These are phyloP conservation scores for Aphaenogaster floridana DNA, from an alignment of 1,140 invertebrate species.

Conservation along the genomic window DNA sequence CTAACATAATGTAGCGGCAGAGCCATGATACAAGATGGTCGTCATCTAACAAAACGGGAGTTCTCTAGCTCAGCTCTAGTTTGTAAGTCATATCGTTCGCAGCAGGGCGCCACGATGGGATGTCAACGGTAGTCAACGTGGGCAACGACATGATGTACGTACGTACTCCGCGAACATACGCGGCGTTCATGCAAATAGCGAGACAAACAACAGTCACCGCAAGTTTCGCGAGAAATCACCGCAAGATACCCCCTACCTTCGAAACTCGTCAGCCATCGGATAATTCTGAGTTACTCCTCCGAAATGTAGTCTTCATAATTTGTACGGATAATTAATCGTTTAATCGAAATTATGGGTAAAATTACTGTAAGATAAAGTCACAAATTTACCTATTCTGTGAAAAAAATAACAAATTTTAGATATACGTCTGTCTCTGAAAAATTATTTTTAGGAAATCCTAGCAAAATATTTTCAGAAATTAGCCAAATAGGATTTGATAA, in stretches of 20 bases:
- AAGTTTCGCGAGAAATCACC: constrained; percentile 55
- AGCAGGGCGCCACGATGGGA: neutral
- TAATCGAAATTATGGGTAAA: constrained; percentile 1
- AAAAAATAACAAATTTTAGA: neutral
- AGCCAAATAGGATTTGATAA: neutral
- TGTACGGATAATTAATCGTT: neutral
- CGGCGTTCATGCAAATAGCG: constrained; percentile 51
- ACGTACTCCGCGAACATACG: constrained; percentile 44
- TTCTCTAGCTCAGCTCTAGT: constrained; percentile 42
- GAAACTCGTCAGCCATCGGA: constrained; percentile 42
- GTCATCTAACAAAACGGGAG: constrained; percentile 27
- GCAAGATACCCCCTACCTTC: constrained; percentile 18
- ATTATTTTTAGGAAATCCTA: neutral
- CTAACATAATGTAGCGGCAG: neutral
- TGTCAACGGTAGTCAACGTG: constrained; percentile 59
- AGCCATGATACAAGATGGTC: constrained; percentile 26
- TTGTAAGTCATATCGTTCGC: constrained; percentile 52
- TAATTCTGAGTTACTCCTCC: constrained; percentile 17
- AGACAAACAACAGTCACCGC: constrained; percentile 56
- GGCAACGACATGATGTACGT: constrained; percentile 55
- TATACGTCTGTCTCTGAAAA: neutral
- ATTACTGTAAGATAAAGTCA: neutral
- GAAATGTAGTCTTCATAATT: neutral
- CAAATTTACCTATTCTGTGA: neutral
- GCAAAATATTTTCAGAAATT: constrained; percentile 2